These are phyloP conservation scores for Chionis minor DNA, from an alignment of 2,113 vertebrate genomes.

Conservation along the genomic window DNA sequence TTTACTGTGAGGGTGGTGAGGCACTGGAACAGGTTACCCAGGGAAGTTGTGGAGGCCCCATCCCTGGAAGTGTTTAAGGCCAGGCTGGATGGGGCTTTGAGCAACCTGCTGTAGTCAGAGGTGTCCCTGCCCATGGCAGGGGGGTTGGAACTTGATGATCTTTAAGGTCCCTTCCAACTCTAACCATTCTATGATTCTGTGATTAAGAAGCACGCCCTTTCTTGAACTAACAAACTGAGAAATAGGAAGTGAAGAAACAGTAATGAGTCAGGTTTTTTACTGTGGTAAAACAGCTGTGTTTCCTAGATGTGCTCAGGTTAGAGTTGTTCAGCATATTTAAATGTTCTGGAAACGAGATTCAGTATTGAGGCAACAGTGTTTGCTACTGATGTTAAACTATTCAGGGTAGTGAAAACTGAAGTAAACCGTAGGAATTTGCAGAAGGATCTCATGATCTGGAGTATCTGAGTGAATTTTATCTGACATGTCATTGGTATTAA, in stretches of 20 bases:
- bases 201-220: neutral
- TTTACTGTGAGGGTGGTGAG: too few species aligned
- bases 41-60: too few species aligned
- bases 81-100: too few species aligned
- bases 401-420: neutral
- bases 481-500: neutral
- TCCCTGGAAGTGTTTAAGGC: too few species aligned
- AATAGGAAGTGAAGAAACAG: neutral
- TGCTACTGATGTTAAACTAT: neutral
- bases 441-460: neutral
- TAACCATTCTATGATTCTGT: too few species aligned
- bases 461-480: neutral
- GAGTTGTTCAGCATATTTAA: neutral
- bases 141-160: too few species aligned
- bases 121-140: too few species aligned
- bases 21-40: too few species aligned
- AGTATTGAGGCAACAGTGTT: neutral
- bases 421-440: neutral
- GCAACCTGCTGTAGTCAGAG: too few species aligned
- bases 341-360: neutral
- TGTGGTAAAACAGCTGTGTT: neutral
- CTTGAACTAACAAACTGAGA: neutral
- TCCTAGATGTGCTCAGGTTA: neutral
- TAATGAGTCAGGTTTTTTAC: neutral
- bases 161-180: too few species aligned